Conservation (phyloP, 2,113 vertebrate genomes). For the Pachyramphus minor region DNA sequence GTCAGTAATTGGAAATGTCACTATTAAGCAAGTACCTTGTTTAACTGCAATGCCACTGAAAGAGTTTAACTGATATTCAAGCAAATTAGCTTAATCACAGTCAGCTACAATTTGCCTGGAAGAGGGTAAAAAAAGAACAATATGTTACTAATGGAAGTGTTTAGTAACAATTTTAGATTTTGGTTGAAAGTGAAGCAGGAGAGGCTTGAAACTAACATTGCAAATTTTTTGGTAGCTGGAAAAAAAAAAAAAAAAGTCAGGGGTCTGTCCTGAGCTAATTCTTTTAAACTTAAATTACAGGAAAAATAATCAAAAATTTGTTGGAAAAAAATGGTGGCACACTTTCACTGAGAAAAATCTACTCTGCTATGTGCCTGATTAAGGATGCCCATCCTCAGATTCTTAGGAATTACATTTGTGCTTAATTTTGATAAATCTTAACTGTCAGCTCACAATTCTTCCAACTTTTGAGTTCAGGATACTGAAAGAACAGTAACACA, state of each 20-base stretch:
- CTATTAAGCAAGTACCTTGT: conserved; percentile 11
- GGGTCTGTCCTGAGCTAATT: background rate
- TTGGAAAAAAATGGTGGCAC: background rate
- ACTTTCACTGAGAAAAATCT: background rate
- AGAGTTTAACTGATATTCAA: background rate
- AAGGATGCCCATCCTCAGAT: background rate
- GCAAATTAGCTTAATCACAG: background rate
- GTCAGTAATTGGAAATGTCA: background rate
- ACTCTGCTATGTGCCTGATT: background rate
- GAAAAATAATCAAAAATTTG: background rate
- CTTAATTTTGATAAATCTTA: background rate
- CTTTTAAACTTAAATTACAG: background rate
- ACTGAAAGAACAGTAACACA: background rate
- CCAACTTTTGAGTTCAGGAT: background rate
- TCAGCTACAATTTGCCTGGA: background rate
- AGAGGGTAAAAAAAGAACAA: background rate
- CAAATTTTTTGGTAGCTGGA: background rate
- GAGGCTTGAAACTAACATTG: background rate
- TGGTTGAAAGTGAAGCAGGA: background rate
- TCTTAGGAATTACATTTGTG: background rate
- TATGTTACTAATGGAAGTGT: background rate
- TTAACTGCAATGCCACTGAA: background rate
- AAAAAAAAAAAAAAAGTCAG: background rate
- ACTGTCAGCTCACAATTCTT: background rate
- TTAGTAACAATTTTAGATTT: background rate